Conservation (phyloP, 2,888 invertebrate genomes). For the Tuta absoluta region DNA sequence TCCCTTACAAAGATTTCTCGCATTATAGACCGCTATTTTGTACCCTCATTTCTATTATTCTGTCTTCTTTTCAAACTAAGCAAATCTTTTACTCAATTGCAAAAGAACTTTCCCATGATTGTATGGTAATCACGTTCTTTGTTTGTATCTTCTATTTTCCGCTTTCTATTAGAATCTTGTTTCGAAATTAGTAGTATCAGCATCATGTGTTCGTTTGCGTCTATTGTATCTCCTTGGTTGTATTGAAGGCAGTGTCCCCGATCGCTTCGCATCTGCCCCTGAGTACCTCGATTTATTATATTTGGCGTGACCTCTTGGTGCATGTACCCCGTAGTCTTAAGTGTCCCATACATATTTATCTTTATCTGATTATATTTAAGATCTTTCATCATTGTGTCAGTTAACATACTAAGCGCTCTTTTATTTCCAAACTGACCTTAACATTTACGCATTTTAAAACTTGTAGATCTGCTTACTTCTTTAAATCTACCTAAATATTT, state of each 20-base stretch:
- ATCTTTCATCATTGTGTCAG: constrained; percentile 49
- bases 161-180: constrained; percentile 57
- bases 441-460: constrained; percentile 52
- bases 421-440: constrained; percentile 52
- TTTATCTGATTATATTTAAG: constrained; percentile 41
- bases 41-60: constrained; percentile 41
- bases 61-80: constrained; percentile 50
- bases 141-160: constrained; percentile 53
- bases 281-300: constrained; percentile 61
- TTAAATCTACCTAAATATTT: constrained; percentile 49
- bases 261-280: constrained; percentile 79
- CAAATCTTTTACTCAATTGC: constrained; percentile 39
- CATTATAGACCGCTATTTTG: constrained; percentile 53
- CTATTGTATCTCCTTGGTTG: constrained; percentile 75
- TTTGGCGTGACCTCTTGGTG: constrained; percentile 82
- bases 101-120: constrained; percentile 43
- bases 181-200: constrained; percentile 61
- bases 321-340: constrained; percentile 72
- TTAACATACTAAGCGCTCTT: constrained; percentile 46
- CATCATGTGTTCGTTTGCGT: constrained; percentile 66
- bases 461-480: constrained; percentile 72
- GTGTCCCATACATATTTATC: constrained; percentile 54
- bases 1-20: constrained; percentile 47
- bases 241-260: constrained; percentile 82
- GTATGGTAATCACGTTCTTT: constrained; percentile 64